Evolutionary conservation across 1,140 invertebrate species (phyloP).

Genomic region (Helicoverpa armigera): DNA sequence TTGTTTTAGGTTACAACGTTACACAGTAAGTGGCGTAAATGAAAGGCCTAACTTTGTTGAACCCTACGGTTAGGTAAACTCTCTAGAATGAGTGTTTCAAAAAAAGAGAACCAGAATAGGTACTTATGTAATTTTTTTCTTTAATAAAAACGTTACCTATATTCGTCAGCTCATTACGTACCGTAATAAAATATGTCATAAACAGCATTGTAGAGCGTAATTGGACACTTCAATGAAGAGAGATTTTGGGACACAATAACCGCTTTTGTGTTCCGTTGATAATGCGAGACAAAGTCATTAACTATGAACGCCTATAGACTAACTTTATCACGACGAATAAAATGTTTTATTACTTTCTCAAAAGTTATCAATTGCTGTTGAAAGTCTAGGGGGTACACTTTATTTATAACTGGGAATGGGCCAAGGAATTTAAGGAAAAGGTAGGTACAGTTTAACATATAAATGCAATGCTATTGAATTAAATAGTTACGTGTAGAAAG

Average conservation of each 20-base stretch:
- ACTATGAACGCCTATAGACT: constrained; percentile 10
- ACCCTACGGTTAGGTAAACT: constrained; percentile 10
- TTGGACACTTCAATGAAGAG: constrained; percentile 42
- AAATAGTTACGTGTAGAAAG: too few relatives aligned
- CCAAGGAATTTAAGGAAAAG: neutral
- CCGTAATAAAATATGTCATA: constrained; percentile 48
- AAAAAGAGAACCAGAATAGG: constrained; percentile 1
- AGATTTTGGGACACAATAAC: constrained; percentile 30
- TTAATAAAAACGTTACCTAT: constrained; percentile 12
- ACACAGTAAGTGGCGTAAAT: constrained; percentile 57
- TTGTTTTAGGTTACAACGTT: constrained; percentile 49
- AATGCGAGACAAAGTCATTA: constrained; percentile 25
- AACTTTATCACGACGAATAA: constrained; percentile 23
- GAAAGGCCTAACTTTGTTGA: constrained; percentile 61
- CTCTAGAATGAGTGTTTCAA: constrained; percentile 8
- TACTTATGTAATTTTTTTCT: neutral
- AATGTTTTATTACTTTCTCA: constrained; percentile 33
- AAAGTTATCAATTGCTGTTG: neutral
- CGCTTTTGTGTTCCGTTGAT: constrained; percentile 22
- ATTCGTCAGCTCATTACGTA: constrained; percentile 25
- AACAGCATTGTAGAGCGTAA: constrained; percentile 34
- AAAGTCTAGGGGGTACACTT: neutral
- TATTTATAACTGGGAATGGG: neutral
- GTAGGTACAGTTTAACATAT: neutral
- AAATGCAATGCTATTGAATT: too few relatives aligned